Evolutionary conservation across 1,140 invertebrate genomes (phyloP).

Genomic region (Drosophila burlai): DNA sequence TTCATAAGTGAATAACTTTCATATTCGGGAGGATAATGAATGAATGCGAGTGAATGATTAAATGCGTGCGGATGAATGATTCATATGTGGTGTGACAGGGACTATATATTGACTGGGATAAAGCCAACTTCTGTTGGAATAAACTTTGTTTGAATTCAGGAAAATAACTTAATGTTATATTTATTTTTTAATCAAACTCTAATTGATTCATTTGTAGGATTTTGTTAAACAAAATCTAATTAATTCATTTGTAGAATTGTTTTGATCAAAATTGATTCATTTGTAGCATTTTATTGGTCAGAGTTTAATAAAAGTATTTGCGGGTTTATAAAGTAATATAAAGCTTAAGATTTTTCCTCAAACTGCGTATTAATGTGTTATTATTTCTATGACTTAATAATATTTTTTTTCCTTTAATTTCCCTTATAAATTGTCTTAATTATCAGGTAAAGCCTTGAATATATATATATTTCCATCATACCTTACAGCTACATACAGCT

Average conservation of each 20-base stretch:
- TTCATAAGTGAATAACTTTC: constrained; percentile 26
- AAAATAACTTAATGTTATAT: not conserved
- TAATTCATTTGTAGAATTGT: no score
- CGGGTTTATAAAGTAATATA: no score
- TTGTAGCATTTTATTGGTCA: not conserved
- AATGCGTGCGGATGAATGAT: constrained; percentile 5
- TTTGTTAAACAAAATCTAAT: no score
- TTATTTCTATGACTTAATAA: not conserved
- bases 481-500: not conserved
- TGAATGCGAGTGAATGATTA: constrained; percentile 9
- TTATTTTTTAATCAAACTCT: not conserved
- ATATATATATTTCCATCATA: not conserved
- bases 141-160: no score
- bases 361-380: not conserved
- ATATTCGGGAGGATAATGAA: not conserved
- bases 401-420: not conserved
- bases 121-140: not conserved
- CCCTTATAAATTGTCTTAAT: not conserved
- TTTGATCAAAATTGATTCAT: not conserved
- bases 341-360: no score
- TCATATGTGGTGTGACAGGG: not conserved
- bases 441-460: not conserved
- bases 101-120: not conserved
- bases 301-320: not conserved
- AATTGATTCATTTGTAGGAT: no score